Base-by-base conservation (phyloP, 2,113 vertebrate species). In the Cichladusa arquata region DNA sequence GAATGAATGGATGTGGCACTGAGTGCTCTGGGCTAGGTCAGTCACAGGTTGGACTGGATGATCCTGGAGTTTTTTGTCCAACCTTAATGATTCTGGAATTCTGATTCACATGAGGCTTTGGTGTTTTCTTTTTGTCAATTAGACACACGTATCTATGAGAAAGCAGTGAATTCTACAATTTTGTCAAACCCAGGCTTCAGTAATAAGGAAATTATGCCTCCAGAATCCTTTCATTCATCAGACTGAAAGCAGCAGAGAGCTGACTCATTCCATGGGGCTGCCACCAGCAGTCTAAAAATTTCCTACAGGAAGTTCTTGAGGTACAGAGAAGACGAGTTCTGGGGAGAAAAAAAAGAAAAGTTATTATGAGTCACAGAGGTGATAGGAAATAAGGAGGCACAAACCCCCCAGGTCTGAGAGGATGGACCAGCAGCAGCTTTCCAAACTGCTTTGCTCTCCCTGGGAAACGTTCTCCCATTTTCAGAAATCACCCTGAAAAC, bases 251-350 rank as follows among this genome's bases (percentile, higher is more conserved):
- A 78, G 23, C 18, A 40, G 1, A 3, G 45, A 15, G n/a, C 84
- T 92, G 96, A 84, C 44, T 97, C 95, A 95, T 60, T 19, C 66
- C 36, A 57, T 1, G 28, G 58, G 31, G 72, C 86, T 80, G 58
- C 67, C 77, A 81, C 81, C 33, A 70, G 34, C 4, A 79, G 74
- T 13, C 66, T 86, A 80, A 94, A 89, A 80, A 87, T 51, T 88
- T 90, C 82, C 94, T 33, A 29, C 48, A 79, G 69, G 47, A 93
- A 84, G 53, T 78, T 86, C 62, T 71, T 53, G 33, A 71, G 57
- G n/a, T 72, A 38, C 12, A 56, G 69, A 81, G 34, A 54, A 94
- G 29, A 65, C 20, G 45, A 44, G 25, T 78, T 83, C 56, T 74
- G 18, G 40, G 33, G 28, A 26, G 42, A 44, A 40, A 76, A 67